Conservation (phyloP, 2,113 vertebrate genomes). For the Apus apus region DNA sequence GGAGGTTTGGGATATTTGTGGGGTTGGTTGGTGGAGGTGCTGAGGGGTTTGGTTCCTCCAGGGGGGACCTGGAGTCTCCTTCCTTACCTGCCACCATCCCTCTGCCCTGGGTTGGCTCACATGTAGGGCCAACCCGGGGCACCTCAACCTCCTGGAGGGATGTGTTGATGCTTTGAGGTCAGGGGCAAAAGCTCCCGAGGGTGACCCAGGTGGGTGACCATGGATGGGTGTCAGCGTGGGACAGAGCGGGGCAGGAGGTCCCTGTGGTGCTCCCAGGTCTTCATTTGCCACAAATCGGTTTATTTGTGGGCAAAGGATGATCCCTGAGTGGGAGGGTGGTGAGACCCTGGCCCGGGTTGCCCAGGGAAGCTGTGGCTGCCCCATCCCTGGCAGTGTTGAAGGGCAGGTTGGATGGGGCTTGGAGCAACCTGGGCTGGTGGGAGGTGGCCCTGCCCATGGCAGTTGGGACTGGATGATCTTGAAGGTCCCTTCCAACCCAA, state of each 20-base stretch:
- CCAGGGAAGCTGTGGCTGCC: too few species aligned
- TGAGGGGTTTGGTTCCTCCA: neutral
- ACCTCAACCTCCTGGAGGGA: neutral
- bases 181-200: neutral
- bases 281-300: neutral
- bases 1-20: neutral
- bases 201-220: rapidly evolving
- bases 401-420: too few species aligned
- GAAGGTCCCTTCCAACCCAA: too few species aligned
- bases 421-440: too few species aligned
- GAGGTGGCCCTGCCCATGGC: too few species aligned
- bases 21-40: neutral
- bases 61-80: neutral
- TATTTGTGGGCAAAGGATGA: neutral
- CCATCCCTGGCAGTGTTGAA: too few species aligned
- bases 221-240: neutral
- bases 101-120: neutral
- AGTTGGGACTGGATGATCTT: too few species aligned
- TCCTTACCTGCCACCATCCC: neutral
- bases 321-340: too few species aligned
- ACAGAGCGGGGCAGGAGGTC: neutral
- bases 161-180: neutral
- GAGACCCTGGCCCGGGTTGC: too few species aligned
- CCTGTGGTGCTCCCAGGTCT: rapidly evolving
- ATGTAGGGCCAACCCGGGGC: neutral